These are phyloP conservation scores for Chrysodeixis includens DNA, from an alignment of 2,888 invertebrate genomes.

Conservation along the genomic window DNA sequence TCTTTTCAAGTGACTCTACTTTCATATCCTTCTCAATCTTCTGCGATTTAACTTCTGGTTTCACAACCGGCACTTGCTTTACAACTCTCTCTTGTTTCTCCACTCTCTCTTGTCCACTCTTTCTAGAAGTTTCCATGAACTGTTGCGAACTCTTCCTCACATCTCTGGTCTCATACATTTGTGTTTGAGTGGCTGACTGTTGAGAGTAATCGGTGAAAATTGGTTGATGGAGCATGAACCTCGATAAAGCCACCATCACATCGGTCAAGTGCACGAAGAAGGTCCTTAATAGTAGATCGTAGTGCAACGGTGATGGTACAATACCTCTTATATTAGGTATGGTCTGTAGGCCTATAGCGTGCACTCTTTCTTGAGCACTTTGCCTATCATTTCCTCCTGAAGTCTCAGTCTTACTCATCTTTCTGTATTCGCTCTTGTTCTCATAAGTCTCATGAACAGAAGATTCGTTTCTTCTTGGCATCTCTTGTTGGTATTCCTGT, in stretches of 20 bases:
- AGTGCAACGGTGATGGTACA: constrained; percentile 74
- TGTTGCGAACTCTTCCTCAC: constrained; percentile 30
- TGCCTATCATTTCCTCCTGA: constrained; percentile 25
- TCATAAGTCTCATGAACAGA: constrained; percentile 42
- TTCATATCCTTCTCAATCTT: constrained; percentile 37
- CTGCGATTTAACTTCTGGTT: constrained; percentile 40
- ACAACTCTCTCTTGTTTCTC: constrained; percentile 24
- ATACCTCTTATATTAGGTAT: constrained; percentile 79
- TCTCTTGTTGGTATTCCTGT: no score
- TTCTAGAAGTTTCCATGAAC: constrained; percentile 20
- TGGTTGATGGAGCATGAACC: constrained; percentile 76
- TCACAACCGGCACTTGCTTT: neutral
- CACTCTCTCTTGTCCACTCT: constrained; percentile 33
- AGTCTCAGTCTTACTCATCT: constrained; percentile 26
- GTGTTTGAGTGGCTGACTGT: constrained; percentile 18
- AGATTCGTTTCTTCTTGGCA: constrained; percentile 35
- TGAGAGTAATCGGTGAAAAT: constrained; percentile 48
- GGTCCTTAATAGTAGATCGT: constrained; percentile 78
- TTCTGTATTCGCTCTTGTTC: constrained; percentile 26
- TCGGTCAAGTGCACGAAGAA: constrained; percentile 85
- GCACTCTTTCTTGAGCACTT: constrained; percentile 73
- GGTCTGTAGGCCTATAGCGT: constrained; percentile 77
- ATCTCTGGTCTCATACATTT: constrained; percentile 25
- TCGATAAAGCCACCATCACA: constrained; percentile 83
- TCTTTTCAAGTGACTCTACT: constrained; percentile 37